Base-by-base conservation (phyloP, 1,140 invertebrate genomes). In the Pollicipes pollicipes region DNA sequence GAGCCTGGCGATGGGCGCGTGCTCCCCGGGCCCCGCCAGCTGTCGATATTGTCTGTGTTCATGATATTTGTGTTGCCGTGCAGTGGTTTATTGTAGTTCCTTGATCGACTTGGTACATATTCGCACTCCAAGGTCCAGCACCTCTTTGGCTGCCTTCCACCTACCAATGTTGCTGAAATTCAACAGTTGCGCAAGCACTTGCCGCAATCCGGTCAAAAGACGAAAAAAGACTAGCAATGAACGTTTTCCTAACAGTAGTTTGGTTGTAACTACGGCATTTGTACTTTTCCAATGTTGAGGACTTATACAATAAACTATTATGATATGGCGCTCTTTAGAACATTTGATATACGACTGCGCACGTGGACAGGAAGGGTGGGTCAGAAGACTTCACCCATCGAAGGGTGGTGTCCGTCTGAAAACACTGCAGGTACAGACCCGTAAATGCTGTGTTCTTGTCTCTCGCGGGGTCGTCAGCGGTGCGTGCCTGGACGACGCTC, bases 281-380 rank as follows among this genome's bases (percentile, higher is more conserved):
- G 45, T 58, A 58, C 45, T 58, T 58, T 58, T 58, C 45, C 45
- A 58, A 58, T 58, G 45, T 58, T 58, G 45, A 58, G 45, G 45
- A 58, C 45, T 58, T 58, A 58, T 58, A 58, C 45, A 58, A 58
- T 58, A 58, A 58, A 58, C 45, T 58, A 58, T 58, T 58, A 58
- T 58, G 45, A 58, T 58, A 58, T 58, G 45, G 2, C 45, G 45
- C 45, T 58, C 13, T 6, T 58, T 58, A 6, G 32, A 35, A n/a
- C n/a, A n/a, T n/a, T n/a, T n/a, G n/a, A n/a, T n/a, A n/a, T n/a
- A n/a, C n/a, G n/a, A n/a, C n/a, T n/a, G n/a, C n/a, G n/a, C n/a
- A n/a, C n/a, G n/a, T n/a, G n/a, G n/a, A n/a, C n/a, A n/a, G n/a
- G n/a, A n/a, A n/a, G n/a, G n/a, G n/a, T n/a, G n/a, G n/a, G n/a